Percentiles rank a stretch among this genome's conserved stretches.
Evolutionary conservation across 2,797 vertebrate genomes (phyloP).

Genomic region (Merluccius polli): DNA sequence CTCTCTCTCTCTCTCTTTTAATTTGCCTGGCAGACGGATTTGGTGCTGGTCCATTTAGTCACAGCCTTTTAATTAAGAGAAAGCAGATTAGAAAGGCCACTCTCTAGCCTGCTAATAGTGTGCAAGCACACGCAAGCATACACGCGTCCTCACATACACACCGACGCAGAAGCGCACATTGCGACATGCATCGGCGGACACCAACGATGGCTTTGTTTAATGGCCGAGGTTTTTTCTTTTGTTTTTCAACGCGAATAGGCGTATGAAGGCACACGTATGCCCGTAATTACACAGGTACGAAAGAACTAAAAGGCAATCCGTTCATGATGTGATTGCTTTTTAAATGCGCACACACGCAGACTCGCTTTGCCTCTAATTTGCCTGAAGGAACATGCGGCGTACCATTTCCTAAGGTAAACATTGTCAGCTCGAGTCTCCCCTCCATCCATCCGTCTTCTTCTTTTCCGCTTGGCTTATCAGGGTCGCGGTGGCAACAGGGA

Average conservation of each 20-base stretch:
- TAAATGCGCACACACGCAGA: constrained; percentile 5
- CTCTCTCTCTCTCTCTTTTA: constrained; percentile 61
- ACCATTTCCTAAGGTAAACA: constrained; percentile 7
- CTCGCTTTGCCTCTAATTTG: constrained; percentile 1
- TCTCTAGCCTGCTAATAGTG: constrained; percentile 44
- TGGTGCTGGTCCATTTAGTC: constrained; percentile 58
- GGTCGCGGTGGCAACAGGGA: not conserved
- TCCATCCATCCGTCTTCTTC: not conserved
- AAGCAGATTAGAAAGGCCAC: constrained; percentile 59
- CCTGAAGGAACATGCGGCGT: not conserved
- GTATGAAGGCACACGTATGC: not conserved
- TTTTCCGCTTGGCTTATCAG: not conserved
- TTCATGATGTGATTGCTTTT: not conserved
- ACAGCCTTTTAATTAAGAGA: constrained; percentile 65
- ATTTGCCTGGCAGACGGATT: constrained; percentile 57
- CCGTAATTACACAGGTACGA: not conserved
- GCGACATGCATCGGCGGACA: not conserved
- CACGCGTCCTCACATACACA: not conserved
- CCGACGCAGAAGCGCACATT: not conserved
- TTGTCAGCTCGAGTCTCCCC: not conserved
- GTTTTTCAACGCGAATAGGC: not conserved
- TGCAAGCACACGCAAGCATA: not conserved
- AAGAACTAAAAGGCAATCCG: not conserved
- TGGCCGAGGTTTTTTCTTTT: not conserved
- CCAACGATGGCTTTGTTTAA: not conserved